Evolutionary conservation across 2,888 invertebrate genomes (phyloP), one percentile per base, ranked within the genome.

Genomic region (Drosophila multiciliata): DNA sequence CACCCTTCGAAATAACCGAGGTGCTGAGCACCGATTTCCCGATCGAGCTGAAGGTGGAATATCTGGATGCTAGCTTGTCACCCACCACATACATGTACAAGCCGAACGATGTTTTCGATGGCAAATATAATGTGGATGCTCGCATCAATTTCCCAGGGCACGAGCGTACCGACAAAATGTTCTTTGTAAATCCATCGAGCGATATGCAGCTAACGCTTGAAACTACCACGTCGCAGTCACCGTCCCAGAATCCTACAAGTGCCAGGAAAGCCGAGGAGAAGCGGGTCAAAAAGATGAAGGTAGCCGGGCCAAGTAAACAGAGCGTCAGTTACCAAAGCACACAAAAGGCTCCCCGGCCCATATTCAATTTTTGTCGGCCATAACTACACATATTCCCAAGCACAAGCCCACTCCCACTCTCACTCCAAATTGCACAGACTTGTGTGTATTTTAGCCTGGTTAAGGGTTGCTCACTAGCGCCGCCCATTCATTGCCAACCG

Each of bases 51-150:
- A 72, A 78, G 48, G 80, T 78, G 12, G 78, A 78, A 17, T 78
- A 79, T 12, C 45, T 65, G 33, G 83, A 83, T 12, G 49, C 62
- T 0, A 55, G 38, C 8, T 82, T 88, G 87, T 73, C 88, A 0
- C 33, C 85, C 20, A 85, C 84, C n/a, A 79, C 71, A 7, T 85
- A 85, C 33, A 29, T 73, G 2, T 85, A 83, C 57, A 75, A 77
- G 48, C 84, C 84, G 9, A 66, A 77, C 20, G 74, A 77, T 38
- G 69, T 52, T 17, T 75, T 77, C n/a, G 78, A 80, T 17, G 80
- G 74, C 26, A 59, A 49, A 4, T 80, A 71, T 33, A 74, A 82
- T 61, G 71, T 77, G 12, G 83, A 83, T 3, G 49, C 62, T 36
- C 80, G 80, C 12, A 78, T 84, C 65, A 76, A 52, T n/a, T 78